Conservation (phyloP, 2,113 vertebrate species). For the Leuciscus idus region DNA sequence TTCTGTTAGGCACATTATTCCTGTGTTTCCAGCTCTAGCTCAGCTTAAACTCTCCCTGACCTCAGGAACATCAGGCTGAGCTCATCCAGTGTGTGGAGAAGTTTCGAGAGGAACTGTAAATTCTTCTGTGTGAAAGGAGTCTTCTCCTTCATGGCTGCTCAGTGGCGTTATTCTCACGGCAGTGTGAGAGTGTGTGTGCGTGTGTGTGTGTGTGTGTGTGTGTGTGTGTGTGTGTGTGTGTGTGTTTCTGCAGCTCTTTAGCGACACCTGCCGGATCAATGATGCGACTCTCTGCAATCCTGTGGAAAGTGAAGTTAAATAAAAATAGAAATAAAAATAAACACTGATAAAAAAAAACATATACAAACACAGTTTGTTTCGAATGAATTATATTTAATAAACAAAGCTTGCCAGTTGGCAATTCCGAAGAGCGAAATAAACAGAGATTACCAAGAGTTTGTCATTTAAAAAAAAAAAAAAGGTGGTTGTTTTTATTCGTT, state of each 20-base stretch:
- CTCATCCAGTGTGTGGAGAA: constrained; percentile 81
- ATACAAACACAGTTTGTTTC: neutral
- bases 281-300: neutral
- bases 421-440: neutral
- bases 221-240: neutral
- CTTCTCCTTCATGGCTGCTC: constrained; percentile 65
- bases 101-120: constrained; percentile 81
- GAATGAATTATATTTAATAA: neutral
- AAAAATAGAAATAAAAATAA: neutral
- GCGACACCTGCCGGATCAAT: constrained; percentile 90
- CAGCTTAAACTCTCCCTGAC: constrained; percentile 87
- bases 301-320: neutral
- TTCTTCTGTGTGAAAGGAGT: constrained; percentile 77
- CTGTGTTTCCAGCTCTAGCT: constrained; percentile 34
- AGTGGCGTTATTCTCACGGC: constrained; percentile 16
- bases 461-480: neutral
- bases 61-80: constrained; percentile 66
- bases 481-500: neutral
- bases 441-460: neutral
- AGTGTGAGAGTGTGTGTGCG: constrained; percentile 25
- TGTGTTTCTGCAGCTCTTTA: constrained; percentile 81
- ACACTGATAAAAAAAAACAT: neutral
- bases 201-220: constrained; percentile 13
- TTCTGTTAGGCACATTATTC: neutral
- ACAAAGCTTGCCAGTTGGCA: too few species aligned